Evolutionary conservation across 2,888 invertebrate genomes (phyloP), one percentile per base, ranked within the genome.

Genomic region (Drosophila borborema): DNA sequence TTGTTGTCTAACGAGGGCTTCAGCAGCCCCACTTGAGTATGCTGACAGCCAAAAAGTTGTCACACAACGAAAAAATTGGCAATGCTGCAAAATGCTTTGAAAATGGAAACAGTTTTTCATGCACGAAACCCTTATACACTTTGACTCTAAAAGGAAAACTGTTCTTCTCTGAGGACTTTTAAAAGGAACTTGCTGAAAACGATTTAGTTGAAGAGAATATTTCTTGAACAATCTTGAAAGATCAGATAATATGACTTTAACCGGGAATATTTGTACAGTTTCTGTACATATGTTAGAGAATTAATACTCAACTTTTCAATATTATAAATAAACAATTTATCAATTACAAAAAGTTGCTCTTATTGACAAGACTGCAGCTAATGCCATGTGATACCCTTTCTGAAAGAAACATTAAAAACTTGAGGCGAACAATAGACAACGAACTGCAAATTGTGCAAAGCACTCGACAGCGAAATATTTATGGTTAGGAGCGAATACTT

Each of bases 381-480:
- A n/a, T 40, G 43, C 43, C 60, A 18, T 45, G 14, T 56, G 46
- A 70, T 74, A 71, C 68, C 73, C 58, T 81, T 77, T 74, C 65
- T 48, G n/a, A 49, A 53, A 58, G 56, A 28, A 64, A 66, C 86
- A 74, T 74, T 73, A 67, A 69, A 69, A 77, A 73, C 61, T 74
- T 68, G 64, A 58, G 28, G 36, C 55, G 74, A 68, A 80, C 84
- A 84, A 83, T 70, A 74, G 72, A 71, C 73, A 86, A 85, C 86
- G 88, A 86, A 77, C 83, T 88, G 85, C 80, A 88, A 86, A 86
- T 88, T 87, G 85, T 86, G 74, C 70, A 72, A 86, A 83, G 86
- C 81, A 88, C 83, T 88, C 80, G 88, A 74, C 73, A 77, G 68
- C 75, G 67, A 80, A 74, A 80, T 80, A 79, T 87, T 77, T 85